Base-by-base conservation (phyloP, 2,888 invertebrate species). In the Ganaspis brasiliensis region DNA sequence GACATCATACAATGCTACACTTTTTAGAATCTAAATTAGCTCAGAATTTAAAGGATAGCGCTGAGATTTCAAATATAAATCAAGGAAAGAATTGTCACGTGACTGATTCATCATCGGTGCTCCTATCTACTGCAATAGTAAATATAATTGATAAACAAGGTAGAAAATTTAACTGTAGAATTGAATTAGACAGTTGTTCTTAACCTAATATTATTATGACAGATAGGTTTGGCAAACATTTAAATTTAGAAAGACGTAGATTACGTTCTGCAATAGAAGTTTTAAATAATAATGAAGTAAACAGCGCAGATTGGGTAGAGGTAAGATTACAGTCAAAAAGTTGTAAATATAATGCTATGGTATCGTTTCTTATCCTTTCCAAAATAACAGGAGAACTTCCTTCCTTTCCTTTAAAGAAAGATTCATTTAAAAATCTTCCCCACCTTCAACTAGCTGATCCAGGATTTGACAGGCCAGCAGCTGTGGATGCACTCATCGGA, bases 11-110 rank as follows among this genome's bases (percentile, higher is more conserved):
- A n/a, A n/a, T n/a, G n/a, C n/a, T n/a, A n/a, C n/a, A n/a, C n/a
- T n/a, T n/a, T n/a, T n/a, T n/a, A n/a, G n/a, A n/a, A n/a, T n/a
- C n/a, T n/a, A n/a, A n/a, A n/a, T n/a, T n/a, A n/a, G n/a, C n/a
- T n/a, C n/a, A n/a, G n/a, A n/a, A n/a, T n/a, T n/a, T n/a, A n/a
- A n/a, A n/a, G n/a, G n/a, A n/a, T n/a, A n/a, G n/a, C n/a, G n/a
- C n/a, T n/a, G n/a, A n/a, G n/a, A n/a, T n/a, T n/a, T n/a, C 9
- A 49, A 72, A 10, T 79, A 75, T 70, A 73, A 21, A n/a, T 19
- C 52, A 52, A 6, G 52, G 16, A 52, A 19, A 19, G 19, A 52
- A 19, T 19, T 16, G 16, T 16, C 52, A 52, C 19, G 5, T 52
- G 52, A 52, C 8, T 16, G 52, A 52, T 52, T 52, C 16, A 6